Evolutionary conservation across 2,113 vertebrate genomes (phyloP), one percentile per base, ranked within the genome.

Genomic region (Uria aalge): DNA sequence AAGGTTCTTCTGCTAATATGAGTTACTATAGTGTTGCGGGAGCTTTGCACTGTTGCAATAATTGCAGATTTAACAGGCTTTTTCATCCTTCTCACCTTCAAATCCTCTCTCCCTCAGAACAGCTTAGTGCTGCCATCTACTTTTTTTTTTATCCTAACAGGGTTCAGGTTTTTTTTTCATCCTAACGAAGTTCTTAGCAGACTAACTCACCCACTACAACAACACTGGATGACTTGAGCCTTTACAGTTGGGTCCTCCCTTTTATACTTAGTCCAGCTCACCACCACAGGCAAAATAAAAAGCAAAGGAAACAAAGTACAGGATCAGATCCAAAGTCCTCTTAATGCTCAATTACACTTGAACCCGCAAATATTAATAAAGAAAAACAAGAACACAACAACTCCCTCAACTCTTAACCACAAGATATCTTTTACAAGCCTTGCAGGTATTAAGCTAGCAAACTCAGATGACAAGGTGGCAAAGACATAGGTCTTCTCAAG

Each of bases 71-170:
- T 96, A 95, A 95, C 86, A 91, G 94, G 60, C 76, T 93, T 96
- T 92, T 95, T 86, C 68, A 80, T 93, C 82, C 73, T 92, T 95
- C 85, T 93, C 80, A 95, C 89, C 93, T 95, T 92, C 86, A 88
- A 91, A 94, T 82, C 64, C 76, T 84, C 43, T 80, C 72, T 91
- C 38, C 48, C 59, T 92, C 91, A 89, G 32, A 94, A 69, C 77
- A 95, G 92, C 85, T 95, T 95, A 95, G 89, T 94, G 77, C 94
- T 96, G 91, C 91, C 96, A 97, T 92, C 94, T 95, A 95, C 81
- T 75, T 90, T 88, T 94, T 88, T 88, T 94, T 88, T 59, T 5
- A 73, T 63, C 26, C 52, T 59, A 55, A 52, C 53, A 20, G 57
- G 16, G 52, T 27, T 30, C 23, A 12, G 21, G n/a, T 55, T 78